A percentile compares a stretch with the other conserved stretches of the same genome.
Conservation (phyloP, 2,113 vertebrate species). For the Dipodomys stephensi region DNA sequence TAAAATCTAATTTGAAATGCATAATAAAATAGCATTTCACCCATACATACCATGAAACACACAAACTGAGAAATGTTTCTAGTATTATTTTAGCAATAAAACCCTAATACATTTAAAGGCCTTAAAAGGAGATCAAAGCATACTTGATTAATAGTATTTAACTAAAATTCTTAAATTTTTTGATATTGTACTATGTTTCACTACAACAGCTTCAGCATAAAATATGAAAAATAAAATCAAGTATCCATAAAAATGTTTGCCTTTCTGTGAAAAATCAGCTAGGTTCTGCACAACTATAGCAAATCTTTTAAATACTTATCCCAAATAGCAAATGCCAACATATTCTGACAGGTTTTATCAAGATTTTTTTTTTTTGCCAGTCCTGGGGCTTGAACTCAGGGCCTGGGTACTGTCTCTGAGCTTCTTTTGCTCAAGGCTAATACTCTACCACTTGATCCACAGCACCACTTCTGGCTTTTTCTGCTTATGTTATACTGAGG, state of each 20-base stretch:
- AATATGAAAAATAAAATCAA: constrained; percentile 49
- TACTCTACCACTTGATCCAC: no score
- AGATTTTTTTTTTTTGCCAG: no score
- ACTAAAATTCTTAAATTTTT: constrained; percentile 51
- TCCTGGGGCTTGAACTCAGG: no score
- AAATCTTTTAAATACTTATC: constrained; percentile 51
- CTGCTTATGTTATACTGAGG: no score
- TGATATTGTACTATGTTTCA: constrained; percentile 45
- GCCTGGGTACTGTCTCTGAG: no score
- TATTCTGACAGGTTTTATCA: constrained; percentile 29
- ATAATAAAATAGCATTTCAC: constrained; percentile 72
- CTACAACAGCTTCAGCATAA: constrained; percentile 5
- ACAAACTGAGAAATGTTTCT: constrained; percentile 18
- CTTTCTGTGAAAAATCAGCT: constrained; percentile 21
- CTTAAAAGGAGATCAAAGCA: background rate
- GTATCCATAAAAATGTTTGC: background rate
- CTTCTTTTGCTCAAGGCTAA: no score
- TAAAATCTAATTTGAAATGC: constrained; percentile 77
- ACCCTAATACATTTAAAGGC: constrained; percentile 44
- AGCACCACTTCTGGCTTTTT: no score
- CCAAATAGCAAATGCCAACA: constrained; percentile 37
- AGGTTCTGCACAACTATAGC: background rate
- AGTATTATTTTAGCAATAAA: constrained; percentile 59
- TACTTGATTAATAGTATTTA: background rate
- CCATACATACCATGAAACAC: constrained; percentile 58